Percentiles rank a stretch among this genome's conserved stretches.
Evolutionary conservation across 1,140 invertebrate genomes (phyloP).

Genomic region (Scylla paramamosain): DNA sequence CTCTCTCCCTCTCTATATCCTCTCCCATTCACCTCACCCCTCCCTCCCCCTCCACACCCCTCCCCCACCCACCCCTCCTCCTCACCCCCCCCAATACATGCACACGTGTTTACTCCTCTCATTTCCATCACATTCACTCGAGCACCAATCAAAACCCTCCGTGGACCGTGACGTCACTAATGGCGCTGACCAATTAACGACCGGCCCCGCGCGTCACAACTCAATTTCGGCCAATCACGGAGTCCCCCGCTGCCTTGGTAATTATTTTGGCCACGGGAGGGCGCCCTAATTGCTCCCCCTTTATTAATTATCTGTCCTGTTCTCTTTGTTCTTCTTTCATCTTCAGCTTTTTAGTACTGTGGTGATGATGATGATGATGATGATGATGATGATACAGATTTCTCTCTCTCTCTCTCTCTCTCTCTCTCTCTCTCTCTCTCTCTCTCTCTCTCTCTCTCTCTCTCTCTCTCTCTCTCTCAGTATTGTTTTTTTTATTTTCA

Average conservation of each 20-base stretch:
- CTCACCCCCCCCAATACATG: neutral
- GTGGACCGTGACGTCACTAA: neutral
- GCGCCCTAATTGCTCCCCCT: neutral
- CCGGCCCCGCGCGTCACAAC: neutral
- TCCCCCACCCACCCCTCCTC: neutral
- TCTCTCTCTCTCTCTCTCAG: slow-evolving; percentile 16
- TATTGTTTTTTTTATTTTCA: neutral
- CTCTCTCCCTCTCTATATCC: neutral
- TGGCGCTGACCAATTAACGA: neutral
- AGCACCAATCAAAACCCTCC: neutral
- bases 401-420: neutral
- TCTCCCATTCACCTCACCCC: neutral
- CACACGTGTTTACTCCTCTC: neutral
- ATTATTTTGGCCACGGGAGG: neutral
- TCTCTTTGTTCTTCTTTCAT: neutral
- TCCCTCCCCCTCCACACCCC: neutral
- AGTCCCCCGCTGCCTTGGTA: neutral
- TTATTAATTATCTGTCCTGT: neutral
- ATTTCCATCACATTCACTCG: neutral
- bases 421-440: slow-evolving; percentile 45
- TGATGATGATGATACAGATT: neutral
- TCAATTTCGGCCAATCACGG: neutral
- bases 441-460: slow-evolving; percentile 40
- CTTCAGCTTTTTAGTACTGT: neutral
- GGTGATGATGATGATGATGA: neutral